Conservation (phyloP, 2,888 invertebrate species). For the Bellardia pandia region DNA sequence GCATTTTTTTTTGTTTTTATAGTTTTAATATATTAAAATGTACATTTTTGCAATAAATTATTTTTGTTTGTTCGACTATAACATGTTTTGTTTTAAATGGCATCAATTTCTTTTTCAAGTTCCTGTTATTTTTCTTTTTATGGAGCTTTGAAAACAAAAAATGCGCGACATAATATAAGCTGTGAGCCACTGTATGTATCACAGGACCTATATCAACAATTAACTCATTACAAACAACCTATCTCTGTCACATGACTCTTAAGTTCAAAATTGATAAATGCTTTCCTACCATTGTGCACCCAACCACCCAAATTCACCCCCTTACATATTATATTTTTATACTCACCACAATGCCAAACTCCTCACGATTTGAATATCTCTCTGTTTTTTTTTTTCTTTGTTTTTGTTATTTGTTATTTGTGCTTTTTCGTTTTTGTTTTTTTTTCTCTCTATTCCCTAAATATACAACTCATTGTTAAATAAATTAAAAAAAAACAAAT, state of each 20-base stretch:
- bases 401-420: conserved; percentile 59
- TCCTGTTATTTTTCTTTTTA: too few species aligned
- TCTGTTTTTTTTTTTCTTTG: conserved; percentile 75
- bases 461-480: conserved; percentile 40
- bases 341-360: conserved; percentile 46
- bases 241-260: too few species aligned
- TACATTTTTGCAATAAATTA: too few species aligned
- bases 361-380: conserved; percentile 67
- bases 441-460: conserved; percentile 45
- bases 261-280: background rate
- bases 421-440: conserved; percentile 54
- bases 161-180: too few species aligned
- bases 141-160: too few species aligned
- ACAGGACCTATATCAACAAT: conserved; percentile 17
- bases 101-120: too few species aligned
- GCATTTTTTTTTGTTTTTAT: too few species aligned
- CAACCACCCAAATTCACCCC: conserved; percentile 30
- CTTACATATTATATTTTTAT: background rate
- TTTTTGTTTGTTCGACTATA: too few species aligned
- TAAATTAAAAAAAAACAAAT: conserved; percentile 39
- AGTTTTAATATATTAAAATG: too few species aligned
- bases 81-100: too few species aligned
- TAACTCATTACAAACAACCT: conserved; percentile 3
- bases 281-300: background rate
- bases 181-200: background rate